Percentiles rank a stretch among this genome's conserved stretches.
Evolutionary conservation across 2,888 invertebrate species (phyloP).

Genomic region (Ceriagrion tenellum): DNA sequence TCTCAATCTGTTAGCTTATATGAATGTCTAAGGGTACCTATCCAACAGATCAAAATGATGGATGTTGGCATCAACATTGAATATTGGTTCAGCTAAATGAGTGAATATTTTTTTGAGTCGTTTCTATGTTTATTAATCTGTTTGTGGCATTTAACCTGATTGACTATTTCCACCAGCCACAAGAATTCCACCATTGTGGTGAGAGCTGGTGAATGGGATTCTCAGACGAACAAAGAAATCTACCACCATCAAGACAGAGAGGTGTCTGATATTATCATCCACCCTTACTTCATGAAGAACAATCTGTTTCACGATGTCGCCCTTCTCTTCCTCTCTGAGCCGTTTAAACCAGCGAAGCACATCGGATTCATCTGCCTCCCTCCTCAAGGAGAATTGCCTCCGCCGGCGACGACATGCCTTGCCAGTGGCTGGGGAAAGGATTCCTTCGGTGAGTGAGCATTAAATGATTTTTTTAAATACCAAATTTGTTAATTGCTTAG

Average conservation of each 20-base stretch:
- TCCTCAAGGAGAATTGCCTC: conserved; percentile 67
- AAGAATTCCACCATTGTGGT: conserved; percentile 73
- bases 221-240: conserved; percentile 75
- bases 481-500: too few species aligned
- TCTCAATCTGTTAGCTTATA: too few species aligned
- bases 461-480: too few species aligned
- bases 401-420: conserved; percentile 66
- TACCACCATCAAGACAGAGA: conserved; percentile 76
- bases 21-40: too few species aligned
- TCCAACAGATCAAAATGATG: too few species aligned
- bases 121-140: too few species aligned
- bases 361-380: conserved; percentile 81
- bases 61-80: too few species aligned
- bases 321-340: conserved; percentile 82
- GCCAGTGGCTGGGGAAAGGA: conserved; percentile 78
- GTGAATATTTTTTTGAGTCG: too few species aligned
- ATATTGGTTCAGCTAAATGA: too few species aligned
- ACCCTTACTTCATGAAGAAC: conserved; percentile 83
- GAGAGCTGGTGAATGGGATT: conserved; percentile 78
- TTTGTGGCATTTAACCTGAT: too few species aligned
- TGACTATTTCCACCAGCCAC: conserved; percentile 69
- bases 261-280: conserved; percentile 81
- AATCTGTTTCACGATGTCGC: conserved; percentile 88
- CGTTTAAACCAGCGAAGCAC: conserved; percentile 73
- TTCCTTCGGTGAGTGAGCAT: conserved; percentile 81